Evolutionary conservation across 2,113 vertebrate species (phyloP), one percentile per base, ranked within the genome.

Genomic region (Datnioides undecimradiatus): DNA sequence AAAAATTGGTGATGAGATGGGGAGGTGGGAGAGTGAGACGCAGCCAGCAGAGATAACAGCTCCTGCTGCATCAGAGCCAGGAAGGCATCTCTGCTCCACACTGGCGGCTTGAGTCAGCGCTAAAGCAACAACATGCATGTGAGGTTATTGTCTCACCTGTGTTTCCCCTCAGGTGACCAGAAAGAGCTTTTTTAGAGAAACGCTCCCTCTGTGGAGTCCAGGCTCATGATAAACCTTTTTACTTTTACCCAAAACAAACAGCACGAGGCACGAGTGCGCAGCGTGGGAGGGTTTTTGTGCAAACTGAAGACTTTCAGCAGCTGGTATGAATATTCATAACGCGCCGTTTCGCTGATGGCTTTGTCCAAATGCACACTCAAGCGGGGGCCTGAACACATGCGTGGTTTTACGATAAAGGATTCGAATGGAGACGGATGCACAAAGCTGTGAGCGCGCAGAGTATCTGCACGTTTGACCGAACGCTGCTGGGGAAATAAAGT

Each of bases 141-240:
- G 34, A 23, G 52, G 21, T 6, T 49, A 16, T 43, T 57, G 41
- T 43, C 65, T 57, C 51, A 80, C 69, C 65, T 45, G 52, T 45
- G 48, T 16, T 43, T 38, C 64, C 68, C 73, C 73, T 58, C 8
- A 34, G 45, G 81, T 49, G 46, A 31, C 11, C 23, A 16, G 14
- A 19, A 45, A 70, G 46, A 40, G 29, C 54, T 51, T 21, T 25
- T 79, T 60, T 45, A 36, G 27, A 40, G 36, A 65, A 59, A 65
- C 11, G 59, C 27, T 75, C 21, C 21, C 2, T 3, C 14, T 34
- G 14, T 49, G 40, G 65, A 10, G 36, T 54, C 45, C 73, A 55
- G 64, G 58, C 65, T 54, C 48, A 54, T 73, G 82, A 88, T 73
- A 55, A 54, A 73, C 36, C 34, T 19, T 67, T 33, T 41, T 12